A percentile compares a stretch with the other conserved stretches of the same genome.
phyloP scores from a whole-genome alignment of 2,113 vertebrate genomes.

The Sclerurus mexicanus region DNA sequence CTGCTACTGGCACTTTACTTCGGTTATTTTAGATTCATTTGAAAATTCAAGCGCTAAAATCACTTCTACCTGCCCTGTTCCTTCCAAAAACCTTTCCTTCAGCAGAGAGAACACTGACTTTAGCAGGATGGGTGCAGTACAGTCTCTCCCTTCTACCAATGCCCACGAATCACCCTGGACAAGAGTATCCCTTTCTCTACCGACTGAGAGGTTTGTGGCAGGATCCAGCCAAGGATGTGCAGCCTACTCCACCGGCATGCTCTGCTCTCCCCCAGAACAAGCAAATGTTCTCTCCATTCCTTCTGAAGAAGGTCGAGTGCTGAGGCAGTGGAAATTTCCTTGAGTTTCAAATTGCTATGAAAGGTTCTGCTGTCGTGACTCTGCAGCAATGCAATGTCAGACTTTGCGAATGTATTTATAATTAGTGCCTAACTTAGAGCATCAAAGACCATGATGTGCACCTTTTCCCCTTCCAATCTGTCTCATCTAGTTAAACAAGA shows the following conservation, averaged over 20 bases:
- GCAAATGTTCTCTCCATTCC: background rate
- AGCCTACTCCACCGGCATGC: background rate
- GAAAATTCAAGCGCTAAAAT: background rate
- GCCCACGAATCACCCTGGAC: no score
- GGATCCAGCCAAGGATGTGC: background rate
- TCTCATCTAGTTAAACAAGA: background rate
- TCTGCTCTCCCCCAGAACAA: background rate
- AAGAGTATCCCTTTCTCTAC: background rate
- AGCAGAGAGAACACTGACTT: background rate
- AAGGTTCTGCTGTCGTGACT: background rate
- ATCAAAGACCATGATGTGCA: background rate
- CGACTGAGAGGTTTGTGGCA: background rate
- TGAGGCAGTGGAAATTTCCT: constrained; percentile 13
- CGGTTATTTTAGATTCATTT: background rate
- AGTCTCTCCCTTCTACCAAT: background rate
- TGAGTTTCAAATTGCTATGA: background rate
- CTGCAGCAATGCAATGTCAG: background rate
- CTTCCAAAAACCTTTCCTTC: background rate
- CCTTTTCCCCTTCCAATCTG: background rate
- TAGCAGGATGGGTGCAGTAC: background rate
- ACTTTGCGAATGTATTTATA: background rate
- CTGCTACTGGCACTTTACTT: background rate
- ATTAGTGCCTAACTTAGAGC: background rate
- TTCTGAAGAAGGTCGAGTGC: background rate
- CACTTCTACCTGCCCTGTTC: background rate